These are phyloP conservation scores for Polyommatus iphigenia DNA, from an alignment of 2,888 invertebrate genomes.

Conservation along the genomic window DNA sequence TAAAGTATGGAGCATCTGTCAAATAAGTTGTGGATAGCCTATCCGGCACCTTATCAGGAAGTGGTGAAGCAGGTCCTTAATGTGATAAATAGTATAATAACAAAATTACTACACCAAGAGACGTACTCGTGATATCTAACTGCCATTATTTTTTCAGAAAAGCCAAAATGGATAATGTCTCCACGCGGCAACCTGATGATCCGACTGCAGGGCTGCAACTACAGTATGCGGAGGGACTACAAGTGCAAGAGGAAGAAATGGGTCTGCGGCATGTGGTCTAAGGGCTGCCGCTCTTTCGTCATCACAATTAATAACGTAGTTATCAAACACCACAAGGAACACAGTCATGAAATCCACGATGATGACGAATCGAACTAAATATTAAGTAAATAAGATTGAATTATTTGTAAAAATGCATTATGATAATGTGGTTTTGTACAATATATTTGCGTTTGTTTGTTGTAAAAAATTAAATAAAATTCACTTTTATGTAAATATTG, in stretches of 20 bases:
- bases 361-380: background rate
- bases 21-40: too few species aligned
- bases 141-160: background rate
- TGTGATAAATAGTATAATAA: too few species aligned
- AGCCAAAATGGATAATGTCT: background rate
- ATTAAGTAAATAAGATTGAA: too few species aligned
- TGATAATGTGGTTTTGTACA: background rate
- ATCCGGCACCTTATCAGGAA: too few species aligned
- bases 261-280: constrained; percentile 41
- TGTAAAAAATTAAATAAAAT: too few species aligned
- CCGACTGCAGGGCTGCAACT: constrained; percentile 5
- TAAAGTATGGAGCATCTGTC: too few species aligned
- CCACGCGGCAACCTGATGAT: background rate
- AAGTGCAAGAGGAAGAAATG: constrained; percentile 35
- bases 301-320: constrained; percentile 47
- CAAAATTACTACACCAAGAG: too few species aligned
- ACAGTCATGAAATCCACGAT: constrained; percentile 34
- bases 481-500: too few species aligned
- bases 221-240: constrained; percentile 31
- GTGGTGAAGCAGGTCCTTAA: too few species aligned
- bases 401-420: too few species aligned
- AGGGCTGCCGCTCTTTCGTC: constrained; percentile 47
- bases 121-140: too few species aligned
- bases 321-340: constrained; percentile 42
- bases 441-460: background rate